Conservation (phyloP, 2,113 vertebrate genomes). For the Mungos mungo region DNA sequence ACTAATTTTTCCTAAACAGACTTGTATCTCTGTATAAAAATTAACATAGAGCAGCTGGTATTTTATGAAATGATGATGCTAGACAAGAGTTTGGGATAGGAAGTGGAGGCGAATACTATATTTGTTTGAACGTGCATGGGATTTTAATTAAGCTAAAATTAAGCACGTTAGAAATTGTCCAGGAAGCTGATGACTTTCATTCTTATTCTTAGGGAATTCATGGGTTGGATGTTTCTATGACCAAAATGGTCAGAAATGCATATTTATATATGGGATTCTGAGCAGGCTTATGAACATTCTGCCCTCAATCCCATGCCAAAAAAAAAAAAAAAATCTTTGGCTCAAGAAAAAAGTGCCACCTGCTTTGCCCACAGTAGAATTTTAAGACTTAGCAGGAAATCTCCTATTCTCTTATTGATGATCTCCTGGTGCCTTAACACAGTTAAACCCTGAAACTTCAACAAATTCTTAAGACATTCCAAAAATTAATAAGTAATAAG, state of each 20-base stretch:
- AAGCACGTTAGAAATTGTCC: conserved; percentile 67
- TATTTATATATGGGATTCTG: not conserved
- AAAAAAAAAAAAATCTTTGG: not conserved
- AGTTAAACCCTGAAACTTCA: not conserved
- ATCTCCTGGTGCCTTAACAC: not conserved
- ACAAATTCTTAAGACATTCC: not conserved
- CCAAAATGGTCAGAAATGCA: not conserved
- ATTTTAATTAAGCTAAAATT: conserved; percentile 78
- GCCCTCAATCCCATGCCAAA: not conserved
- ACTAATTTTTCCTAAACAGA: conserved; percentile 69
- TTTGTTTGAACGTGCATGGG: conserved; percentile 68
- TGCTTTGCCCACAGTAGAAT: not conserved
- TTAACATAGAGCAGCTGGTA: conserved; percentile 77
- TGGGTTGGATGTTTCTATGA: conserved; percentile 2
- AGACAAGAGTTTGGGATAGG: conserved; percentile 67
- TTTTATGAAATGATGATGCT: conserved; percentile 72
- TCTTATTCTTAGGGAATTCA: conserved; percentile 43
- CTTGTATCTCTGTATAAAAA: conserved; percentile 63
- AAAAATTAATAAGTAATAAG: not conserved
- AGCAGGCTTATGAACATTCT: not conserved
- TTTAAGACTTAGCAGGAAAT: not conserved
- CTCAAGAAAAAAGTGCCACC: not conserved
- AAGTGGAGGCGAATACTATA: conserved; percentile 72
- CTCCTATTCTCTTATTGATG: not conserved
- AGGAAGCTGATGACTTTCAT: conserved; percentile 58